phyloP scores from a whole-genome alignment of 2,797 vertebrate species.

The Margarornis squamiger region DNA sequence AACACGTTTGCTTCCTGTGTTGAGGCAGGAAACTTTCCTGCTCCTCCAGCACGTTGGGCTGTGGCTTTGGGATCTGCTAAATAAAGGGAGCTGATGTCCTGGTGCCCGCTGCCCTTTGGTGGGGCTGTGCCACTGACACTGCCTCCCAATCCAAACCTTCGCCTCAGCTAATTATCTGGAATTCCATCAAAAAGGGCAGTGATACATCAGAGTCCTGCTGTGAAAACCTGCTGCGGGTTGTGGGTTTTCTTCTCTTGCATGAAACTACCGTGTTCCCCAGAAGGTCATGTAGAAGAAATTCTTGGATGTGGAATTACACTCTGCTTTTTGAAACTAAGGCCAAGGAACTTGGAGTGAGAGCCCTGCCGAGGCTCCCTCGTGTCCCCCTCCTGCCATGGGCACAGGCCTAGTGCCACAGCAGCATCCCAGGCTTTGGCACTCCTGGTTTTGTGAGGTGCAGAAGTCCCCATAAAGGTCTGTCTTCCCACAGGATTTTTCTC shows the following conservation, averaged over 20 bases:
- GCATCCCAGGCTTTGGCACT: neutral
- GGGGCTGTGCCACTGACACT: accelerated
- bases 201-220: neutral
- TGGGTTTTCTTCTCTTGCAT: neutral
- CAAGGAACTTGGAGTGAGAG: neutral
- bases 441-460: neutral
- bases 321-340: neutral
- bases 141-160: neutral
- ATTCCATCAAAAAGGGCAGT: neutral
- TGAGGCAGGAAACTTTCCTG: neutral
- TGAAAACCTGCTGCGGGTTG: neutral
- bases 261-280: accelerated
- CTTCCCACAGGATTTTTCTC: neutral
- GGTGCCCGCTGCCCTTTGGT: accelerated
- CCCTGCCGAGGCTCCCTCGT: accelerated
- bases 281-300: neutral
- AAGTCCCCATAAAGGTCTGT: neutral
- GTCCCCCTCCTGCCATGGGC: neutral
- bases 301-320: neutral
- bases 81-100: neutral
- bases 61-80: neutral
- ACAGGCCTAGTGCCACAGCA: neutral
- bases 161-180: neutral
- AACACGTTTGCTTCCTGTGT: neutral
- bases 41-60: neutral